Evolutionary conservation across 2,113 vertebrate genomes (phyloP).

Genomic region (Sus scrofa): DNA sequence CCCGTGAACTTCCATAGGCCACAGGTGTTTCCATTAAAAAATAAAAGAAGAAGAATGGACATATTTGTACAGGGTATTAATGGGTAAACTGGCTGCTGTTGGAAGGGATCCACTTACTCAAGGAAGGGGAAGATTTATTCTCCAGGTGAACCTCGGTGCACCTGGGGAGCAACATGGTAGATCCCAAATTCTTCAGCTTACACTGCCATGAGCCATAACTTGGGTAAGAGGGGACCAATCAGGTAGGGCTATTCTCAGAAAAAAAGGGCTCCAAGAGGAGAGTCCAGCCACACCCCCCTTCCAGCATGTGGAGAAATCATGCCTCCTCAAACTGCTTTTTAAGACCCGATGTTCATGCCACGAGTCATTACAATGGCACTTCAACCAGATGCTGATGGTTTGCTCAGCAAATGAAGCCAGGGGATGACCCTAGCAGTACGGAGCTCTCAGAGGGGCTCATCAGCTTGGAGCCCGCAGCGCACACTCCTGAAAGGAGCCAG

Average conservation of each 20-base stretch:
- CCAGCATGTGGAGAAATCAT: neutral
- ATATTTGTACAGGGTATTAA: neutral
- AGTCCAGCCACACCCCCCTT: neutral
- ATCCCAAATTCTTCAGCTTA: neutral
- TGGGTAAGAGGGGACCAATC: neutral
- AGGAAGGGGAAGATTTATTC: neutral
- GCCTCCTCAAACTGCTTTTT: neutral
- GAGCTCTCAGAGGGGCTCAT: neutral
- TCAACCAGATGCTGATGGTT: neutral
- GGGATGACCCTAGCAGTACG: rapidly evolving
- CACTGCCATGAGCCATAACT: neutral
- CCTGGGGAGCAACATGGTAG: neutral
- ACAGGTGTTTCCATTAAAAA: too few species aligned
- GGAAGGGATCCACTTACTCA: neutral
- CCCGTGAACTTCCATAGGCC: too few species aligned
- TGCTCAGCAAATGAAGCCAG: neutral
- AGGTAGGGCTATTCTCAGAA: neutral
- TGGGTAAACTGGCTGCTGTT: neutral
- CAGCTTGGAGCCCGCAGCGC: rapidly evolving
- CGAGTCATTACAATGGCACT: neutral
- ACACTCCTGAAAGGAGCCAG: neutral
- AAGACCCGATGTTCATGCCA: neutral
- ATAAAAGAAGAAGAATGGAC: neutral
- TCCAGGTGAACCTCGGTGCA: neutral
- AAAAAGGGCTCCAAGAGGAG: neutral